Percentiles rank a stretch among this genome's conserved stretches.
Evolutionary conservation across 2,797 vertebrate species (phyloP).

Genomic region (Limosa lapponica): DNA sequence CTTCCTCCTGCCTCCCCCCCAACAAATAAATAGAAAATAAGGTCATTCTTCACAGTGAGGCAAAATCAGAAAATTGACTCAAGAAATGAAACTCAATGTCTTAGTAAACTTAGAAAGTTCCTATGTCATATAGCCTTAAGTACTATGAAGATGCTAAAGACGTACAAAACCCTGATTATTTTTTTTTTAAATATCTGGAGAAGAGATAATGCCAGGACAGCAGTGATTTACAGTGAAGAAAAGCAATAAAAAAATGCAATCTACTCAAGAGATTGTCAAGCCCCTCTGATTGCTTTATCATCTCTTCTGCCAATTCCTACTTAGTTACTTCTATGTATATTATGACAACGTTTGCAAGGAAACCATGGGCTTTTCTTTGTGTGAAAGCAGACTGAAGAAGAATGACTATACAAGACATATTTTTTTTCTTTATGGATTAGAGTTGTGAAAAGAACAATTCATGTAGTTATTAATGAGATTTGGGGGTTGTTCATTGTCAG

Average conservation of each 20-base stretch:
- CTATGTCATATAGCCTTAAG: neutral
- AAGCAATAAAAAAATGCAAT: neutral
- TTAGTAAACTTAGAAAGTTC: neutral
- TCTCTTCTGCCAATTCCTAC: neutral
- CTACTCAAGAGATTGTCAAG: neutral
- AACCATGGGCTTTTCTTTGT: neutral
- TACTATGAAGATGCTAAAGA: neutral
- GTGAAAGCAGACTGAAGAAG: neutral
- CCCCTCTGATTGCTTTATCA: neutral
- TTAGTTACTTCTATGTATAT: neutral
- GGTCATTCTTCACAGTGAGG: neutral
- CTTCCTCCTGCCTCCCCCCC: neutral
- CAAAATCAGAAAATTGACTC: neutral
- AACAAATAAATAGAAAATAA: neutral
- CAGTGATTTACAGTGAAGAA: neutral
- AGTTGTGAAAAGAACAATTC: conserved; percentile 9
- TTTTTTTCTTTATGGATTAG: neutral
- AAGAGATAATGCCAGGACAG: neutral
- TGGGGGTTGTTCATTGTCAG: neutral
- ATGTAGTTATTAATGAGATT: conserved; percentile 12
- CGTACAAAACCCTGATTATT: neutral
- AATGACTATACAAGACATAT: neutral
- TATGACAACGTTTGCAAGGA: neutral
- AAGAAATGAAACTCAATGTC: neutral
- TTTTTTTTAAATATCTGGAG: neutral